A percentile compares a stretch with the other conserved stretches of the same genome.
These are phyloP conservation scores for Scartelaos histophorus DNA, from an alignment of 2,113 vertebrate species.

Conservation along the genomic window DNA sequence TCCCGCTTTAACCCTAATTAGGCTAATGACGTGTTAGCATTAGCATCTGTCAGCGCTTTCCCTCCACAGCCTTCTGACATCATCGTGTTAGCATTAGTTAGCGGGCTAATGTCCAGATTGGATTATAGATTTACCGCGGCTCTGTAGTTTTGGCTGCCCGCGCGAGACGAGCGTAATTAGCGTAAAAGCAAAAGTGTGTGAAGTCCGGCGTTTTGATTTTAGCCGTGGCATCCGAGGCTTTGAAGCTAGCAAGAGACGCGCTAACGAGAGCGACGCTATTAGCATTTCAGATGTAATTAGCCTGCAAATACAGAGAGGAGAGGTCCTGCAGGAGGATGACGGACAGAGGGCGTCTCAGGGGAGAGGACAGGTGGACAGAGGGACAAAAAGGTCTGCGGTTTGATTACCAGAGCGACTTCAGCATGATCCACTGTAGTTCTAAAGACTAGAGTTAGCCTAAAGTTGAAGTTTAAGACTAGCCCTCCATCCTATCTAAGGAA, in stretches of 20 bases:
- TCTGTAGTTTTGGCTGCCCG: slow-evolving; percentile 47
- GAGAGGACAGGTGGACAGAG: slow-evolving; percentile 50
- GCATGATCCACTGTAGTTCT: too few species aligned
- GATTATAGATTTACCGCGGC: slow-evolving; percentile 59
- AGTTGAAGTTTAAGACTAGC: too few species aligned
- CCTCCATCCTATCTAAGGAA: too few species aligned
- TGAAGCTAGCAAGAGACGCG: slow-evolving; percentile 63
- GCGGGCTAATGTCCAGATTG: slow-evolving; percentile 54
- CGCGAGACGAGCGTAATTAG: slow-evolving; percentile 68
- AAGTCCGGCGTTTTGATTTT: slow-evolving; percentile 71
- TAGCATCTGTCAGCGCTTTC: slow-evolving; percentile 34
- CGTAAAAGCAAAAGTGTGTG: slow-evolving; percentile 39
- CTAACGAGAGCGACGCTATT: slow-evolving; percentile 76
- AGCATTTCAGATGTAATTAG: slow-evolving; percentile 75
- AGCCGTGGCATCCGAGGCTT: slow-evolving; percentile 64
- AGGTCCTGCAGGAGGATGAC: slow-evolving; percentile 67
- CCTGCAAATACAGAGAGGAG: slow-evolving; percentile 52
- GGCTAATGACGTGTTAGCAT: slow-evolving; percentile 48
- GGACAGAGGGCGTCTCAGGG: slow-evolving; percentile 60
- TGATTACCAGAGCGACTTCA: too few species aligned
- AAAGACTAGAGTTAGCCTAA: too few species aligned
- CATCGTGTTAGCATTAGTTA: slow-evolving; percentile 43
- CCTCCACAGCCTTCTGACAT: slow-evolving; percentile 29
- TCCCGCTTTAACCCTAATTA: slow-evolving; percentile 53
- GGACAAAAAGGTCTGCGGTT: background rate